These are phyloP conservation scores for Drosophila nigromelanica DNA, from an alignment of 1,140 invertebrate species.

Conservation along the genomic window DNA sequence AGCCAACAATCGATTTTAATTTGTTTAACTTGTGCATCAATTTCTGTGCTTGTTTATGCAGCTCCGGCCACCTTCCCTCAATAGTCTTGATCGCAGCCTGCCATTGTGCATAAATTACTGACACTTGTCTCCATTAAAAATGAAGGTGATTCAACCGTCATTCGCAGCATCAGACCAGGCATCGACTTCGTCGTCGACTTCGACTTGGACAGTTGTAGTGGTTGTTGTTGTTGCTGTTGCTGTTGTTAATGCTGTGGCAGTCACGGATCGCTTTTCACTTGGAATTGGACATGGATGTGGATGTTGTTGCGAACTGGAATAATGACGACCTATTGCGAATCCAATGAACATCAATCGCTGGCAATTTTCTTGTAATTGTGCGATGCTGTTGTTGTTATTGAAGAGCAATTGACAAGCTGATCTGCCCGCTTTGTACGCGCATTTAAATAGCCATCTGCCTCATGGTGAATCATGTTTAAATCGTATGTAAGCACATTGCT, in stretches of 20 bases:
- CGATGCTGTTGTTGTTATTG: conserved; percentile 49
- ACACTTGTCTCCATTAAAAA: conserved; percentile 83
- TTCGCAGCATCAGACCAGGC: conserved; percentile 57
- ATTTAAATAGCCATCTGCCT: conserved; percentile 43
- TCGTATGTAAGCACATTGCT: conserved; percentile 20
- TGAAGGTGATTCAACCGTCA: conserved; percentile 81
- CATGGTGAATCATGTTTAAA: conserved; percentile 28
- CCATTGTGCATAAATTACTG: conserved; percentile 81
- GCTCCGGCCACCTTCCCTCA: conserved; percentile 3
- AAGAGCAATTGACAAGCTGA: conserved; percentile 64
- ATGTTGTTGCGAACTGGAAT: conserved; percentile 43
- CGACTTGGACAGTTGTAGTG: conserved; percentile 17
- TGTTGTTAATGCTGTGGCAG: conserved; percentile 30
- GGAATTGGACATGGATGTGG: conserved; percentile 47
- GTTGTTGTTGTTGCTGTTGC: conserved; percentile 9
- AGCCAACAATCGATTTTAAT: conserved; percentile 79
- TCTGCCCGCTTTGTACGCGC: conserved; percentile 26
- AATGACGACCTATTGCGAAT: conserved; percentile 61
- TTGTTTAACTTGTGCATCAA: conserved; percentile 83
- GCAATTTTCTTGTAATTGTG: conserved; percentile 81
- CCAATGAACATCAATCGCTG: conserved; percentile 77
- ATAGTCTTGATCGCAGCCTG: conserved; percentile 9
- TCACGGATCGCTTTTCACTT: conserved; percentile 73
- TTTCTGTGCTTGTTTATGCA: conserved; percentile 72
- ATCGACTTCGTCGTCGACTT: conserved; percentile 26